Conservation (phyloP, 2,113 vertebrate species). For the Melanotaenia duboulayi region DNA sequence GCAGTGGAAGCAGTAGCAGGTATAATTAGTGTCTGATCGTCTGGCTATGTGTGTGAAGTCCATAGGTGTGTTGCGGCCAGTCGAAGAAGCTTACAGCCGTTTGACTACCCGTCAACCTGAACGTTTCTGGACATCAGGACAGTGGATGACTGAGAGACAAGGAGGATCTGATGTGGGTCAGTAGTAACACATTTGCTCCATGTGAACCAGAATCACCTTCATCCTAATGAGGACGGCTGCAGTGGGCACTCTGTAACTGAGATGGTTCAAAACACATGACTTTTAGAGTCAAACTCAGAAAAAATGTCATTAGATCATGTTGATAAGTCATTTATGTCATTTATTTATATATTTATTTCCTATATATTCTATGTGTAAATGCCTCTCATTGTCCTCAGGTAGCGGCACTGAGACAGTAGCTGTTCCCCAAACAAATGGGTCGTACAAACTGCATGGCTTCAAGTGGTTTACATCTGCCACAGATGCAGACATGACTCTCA, state of each 20-base stretch:
- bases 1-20: too few relatives aligned
- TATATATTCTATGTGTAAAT: not conserved
- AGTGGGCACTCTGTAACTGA: not conserved
- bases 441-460: constrained; percentile 85
- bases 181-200: constrained; percentile 25
- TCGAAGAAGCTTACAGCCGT: constrained; percentile 75
- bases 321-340: too few relatives aligned
- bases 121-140: constrained; percentile 90
- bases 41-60: constrained; percentile 72
- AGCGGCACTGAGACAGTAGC: constrained; percentile 87
- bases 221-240: not conserved
- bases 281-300: too few relatives aligned
- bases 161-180: constrained; percentile 91
- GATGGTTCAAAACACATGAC: too few relatives aligned
- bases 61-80: constrained; percentile 70
- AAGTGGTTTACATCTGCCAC: constrained; percentile 92
- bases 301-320: too few relatives aligned
- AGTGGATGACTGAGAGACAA: constrained; percentile 92
- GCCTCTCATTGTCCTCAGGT: constrained; percentile 64
- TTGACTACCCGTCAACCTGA: constrained; percentile 84
- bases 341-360: not conserved
- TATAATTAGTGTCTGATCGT: not conserved
- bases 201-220: not conserved
- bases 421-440: constrained; percentile 82
- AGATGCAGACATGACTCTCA: constrained; percentile 87